phyloP scores from a whole-genome alignment of 2,888 invertebrate genomes.

The Dryobotodes eremita region DNA sequence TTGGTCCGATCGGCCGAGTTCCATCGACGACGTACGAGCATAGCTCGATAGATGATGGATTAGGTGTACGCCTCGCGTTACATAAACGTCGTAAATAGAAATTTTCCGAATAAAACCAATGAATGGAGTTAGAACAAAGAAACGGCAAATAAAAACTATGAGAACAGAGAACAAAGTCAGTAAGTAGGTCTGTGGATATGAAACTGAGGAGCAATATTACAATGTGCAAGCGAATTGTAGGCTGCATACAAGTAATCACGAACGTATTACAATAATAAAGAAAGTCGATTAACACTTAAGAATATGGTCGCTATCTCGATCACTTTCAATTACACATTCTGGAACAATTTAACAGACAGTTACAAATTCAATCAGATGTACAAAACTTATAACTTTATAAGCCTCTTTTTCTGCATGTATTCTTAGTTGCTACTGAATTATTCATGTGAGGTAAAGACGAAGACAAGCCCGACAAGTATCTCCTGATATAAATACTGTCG shows the following conservation, averaged over 20 bases:
- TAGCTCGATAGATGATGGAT: background rate
- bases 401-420: constrained; percentile 68
- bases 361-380: constrained; percentile 27
- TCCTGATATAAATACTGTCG: constrained; percentile 55
- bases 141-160: constrained; percentile 60
- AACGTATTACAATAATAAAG: constrained; percentile 44
- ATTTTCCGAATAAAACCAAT: constrained; percentile 50
- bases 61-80: background rate
- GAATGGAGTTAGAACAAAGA: constrained; percentile 42
- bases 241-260: constrained; percentile 61
- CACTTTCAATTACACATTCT: constrained; percentile 26
- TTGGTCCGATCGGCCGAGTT: background rate
- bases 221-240: constrained; percentile 67
- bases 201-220: constrained; percentile 68
- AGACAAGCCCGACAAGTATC: constrained; percentile 69
- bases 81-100: constrained; percentile 33
- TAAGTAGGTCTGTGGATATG: constrained; percentile 67
- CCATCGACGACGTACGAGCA: background rate
- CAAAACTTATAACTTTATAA: constrained; percentile 44
- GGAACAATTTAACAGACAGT: constrained; percentile 4
- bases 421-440: constrained; percentile 71
- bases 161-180: constrained; percentile 64
- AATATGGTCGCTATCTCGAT: background rate
- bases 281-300: constrained; percentile 44
- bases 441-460: constrained; percentile 72